A percentile compares a stretch with the other conserved stretches of the same genome.
These are phyloP conservation scores for Chloropsis cyanopogon DNA, from an alignment of 2,113 vertebrate genomes.

Conservation along the genomic window DNA sequence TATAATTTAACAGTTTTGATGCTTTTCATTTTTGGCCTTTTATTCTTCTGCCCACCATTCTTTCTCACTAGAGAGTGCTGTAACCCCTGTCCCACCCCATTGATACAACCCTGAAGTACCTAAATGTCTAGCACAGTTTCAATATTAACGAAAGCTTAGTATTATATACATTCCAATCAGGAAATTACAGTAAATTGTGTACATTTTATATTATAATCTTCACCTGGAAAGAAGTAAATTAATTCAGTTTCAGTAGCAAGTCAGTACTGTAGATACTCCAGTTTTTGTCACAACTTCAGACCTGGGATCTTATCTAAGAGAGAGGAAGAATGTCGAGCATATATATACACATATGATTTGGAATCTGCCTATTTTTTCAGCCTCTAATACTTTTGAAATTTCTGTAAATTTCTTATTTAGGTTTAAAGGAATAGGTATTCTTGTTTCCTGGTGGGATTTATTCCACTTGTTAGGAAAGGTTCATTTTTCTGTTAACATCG, in stretches of 20 bases:
- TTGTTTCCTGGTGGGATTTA: background rate
- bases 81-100: accelerated
- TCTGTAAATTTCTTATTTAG: background rate
- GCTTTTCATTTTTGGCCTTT: background rate
- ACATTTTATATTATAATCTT: background rate
- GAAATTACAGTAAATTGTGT: background rate
- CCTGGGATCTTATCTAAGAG: background rate
- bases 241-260: background rate
- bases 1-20: background rate
- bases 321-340: background rate
- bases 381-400: background rate
- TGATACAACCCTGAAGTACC: background rate
- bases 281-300: background rate
- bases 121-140: background rate
- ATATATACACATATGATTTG: too few species aligned
- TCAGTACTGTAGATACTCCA: background rate
- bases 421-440: background rate
- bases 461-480: background rate
- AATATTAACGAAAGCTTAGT: background rate
- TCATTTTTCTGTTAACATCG: accelerated
- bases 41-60: background rate
- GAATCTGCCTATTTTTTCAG: background rate
- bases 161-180: background rate
- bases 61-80: background rate
- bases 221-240: background rate